Conservation (phyloP, 1,140 invertebrate species). For the Ostrea edulis region DNA sequence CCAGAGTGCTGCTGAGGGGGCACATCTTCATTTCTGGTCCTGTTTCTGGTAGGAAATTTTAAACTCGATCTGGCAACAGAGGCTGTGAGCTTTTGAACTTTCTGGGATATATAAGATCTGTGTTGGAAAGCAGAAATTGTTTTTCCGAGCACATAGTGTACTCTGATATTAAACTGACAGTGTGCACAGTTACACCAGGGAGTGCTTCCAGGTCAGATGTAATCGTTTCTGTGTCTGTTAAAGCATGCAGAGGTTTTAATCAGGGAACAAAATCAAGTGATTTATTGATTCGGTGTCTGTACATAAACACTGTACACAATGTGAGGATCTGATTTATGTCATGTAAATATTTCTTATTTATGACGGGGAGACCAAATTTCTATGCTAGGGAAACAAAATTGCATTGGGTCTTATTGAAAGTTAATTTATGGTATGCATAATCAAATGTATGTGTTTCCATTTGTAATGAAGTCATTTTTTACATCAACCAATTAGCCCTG, state of each 20-base stretch:
- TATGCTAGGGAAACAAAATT: neutral
- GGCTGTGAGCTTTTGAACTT: neutral
- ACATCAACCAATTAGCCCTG: neutral
- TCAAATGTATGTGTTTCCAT: constrained; percentile 1
- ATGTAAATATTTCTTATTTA: constrained; percentile 10
- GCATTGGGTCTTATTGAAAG: constrained; percentile 4
- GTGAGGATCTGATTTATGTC: constrained; percentile 11
- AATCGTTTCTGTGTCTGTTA: neutral
- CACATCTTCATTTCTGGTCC: neutral
- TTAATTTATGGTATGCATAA: constrained; percentile 2
- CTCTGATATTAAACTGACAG: neutral
- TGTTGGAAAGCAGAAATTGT: neutral
- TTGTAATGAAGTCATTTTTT: neutral
- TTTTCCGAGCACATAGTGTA: neutral
- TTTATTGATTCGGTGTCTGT: neutral
- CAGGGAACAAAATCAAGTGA: neutral
- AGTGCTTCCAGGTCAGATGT: neutral
- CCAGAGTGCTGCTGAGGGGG: neutral
- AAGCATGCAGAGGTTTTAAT: neutral
- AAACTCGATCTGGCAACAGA: neutral
- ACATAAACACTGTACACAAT: neutral
- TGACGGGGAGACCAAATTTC: neutral
- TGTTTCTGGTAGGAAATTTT: neutral
- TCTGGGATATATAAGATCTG: neutral
- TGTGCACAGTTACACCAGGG: neutral